Base-by-base conservation (phyloP, 1,140 invertebrate species). In the Microplitis demolitor region DNA sequence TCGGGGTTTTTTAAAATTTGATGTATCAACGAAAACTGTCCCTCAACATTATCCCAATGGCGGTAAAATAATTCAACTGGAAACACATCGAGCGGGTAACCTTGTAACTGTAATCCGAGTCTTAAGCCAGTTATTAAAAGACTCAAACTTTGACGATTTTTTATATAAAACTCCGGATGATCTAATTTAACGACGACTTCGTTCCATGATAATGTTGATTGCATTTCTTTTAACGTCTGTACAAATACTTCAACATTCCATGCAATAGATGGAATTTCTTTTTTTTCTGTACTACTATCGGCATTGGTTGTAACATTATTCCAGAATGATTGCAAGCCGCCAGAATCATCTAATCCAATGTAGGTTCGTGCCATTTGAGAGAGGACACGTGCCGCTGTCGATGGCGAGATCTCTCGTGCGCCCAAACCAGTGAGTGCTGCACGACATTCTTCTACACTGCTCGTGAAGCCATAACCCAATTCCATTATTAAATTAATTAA, bases 181-280 rank as follows among this genome's bases (percentile, higher is more conserved):
- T 99, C 97, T 37, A 98, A 85, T 83, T 98, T 95, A 68, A 92
- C 83, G 60, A 98, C 92, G 0, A 99, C 95, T 79, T 98, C 97
- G 79, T 93, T 95, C 96, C 97, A 98, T 78, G 93, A 92, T 39
- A 98, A 83, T 78, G 92, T 93, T 6, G 94, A 92, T 74, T 87
- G 85, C 87, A 96, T 87, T 83, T 98, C 97, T 84, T 97, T 96
- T 6, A 98, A 83, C 50, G 94, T 92, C 82, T 97, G 93, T 6
- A 98, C 92, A 84, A 98, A 98, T 62, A 96, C 90, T 81, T 98
- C 97, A 9, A 96, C 90, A 87, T 97, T 98, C 97, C 97, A 99
- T 3, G 93, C 91, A n/a, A 87, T 89, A 69, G 88, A 86, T 53
- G 85, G 72, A 78, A 82, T 77, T 72, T 87, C 83, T 71, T 84